phyloP scores from a whole-genome alignment of 1,140 invertebrate genomes.

The Medauroidea extradentata region DNA sequence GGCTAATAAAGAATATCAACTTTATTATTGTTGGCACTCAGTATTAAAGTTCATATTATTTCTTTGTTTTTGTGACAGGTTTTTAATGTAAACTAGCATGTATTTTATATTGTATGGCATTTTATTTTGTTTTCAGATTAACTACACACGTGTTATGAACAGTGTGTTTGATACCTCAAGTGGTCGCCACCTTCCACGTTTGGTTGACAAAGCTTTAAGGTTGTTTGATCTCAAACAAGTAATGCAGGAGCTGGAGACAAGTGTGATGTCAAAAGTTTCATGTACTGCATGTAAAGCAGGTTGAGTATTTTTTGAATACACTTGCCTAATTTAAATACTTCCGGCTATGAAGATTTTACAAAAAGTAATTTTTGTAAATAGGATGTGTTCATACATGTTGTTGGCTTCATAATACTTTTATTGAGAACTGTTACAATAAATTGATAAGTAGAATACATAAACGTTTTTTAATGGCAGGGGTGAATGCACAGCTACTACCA shows the following conservation, averaged over 20 bases:
- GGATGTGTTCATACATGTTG: no score
- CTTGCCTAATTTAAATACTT: neutral
- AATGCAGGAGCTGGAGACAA: slow-evolving; percentile 80
- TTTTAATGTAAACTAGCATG: no score
- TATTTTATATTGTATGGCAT: no score
- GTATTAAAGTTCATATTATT: no score
- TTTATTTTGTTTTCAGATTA: slow-evolving; percentile 19
- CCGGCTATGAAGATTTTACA: neutral
- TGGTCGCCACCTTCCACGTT: slow-evolving; percentile 61
- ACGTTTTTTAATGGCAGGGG: no score
- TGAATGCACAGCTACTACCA: no score
- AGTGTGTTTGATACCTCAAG: slow-evolving; percentile 49
- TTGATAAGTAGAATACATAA: slow-evolving; percentile 1
- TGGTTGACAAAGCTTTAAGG: slow-evolving; percentile 77
- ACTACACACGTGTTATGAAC: slow-evolving; percentile 63
- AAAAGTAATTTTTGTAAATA: no score
- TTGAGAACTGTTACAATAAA: neutral
- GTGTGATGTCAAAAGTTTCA: slow-evolving; percentile 85
- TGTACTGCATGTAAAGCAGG: slow-evolving; percentile 87
- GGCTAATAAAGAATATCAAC: no score
- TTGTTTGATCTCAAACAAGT: slow-evolving; percentile 79
- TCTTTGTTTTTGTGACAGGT: no score
- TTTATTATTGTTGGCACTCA: no score
- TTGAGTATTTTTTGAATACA: no score
- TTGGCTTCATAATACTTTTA: no score